Conservation (phyloP, 2,797 vertebrate species). For the Myotis myotis region DNA sequence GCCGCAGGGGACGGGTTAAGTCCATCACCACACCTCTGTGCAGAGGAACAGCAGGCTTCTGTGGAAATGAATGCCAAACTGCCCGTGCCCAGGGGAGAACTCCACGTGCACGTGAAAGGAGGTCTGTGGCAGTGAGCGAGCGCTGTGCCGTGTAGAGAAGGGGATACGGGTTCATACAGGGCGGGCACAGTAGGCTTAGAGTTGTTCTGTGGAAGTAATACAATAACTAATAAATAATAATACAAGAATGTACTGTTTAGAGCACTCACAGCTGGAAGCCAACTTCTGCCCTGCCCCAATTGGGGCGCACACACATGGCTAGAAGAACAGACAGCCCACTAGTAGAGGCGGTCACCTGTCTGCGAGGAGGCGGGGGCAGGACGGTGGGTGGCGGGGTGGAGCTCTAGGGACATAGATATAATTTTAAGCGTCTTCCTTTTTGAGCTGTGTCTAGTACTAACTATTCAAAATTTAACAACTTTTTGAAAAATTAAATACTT, state of each 20-base stretch:
- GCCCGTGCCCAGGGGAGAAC: not conserved
- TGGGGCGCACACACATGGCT: not conserved
- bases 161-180: not conserved
- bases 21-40: not conserved
- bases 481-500: not conserved
- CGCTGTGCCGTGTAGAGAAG: not conserved
- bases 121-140: accelerated
- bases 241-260: not conserved
- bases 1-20: not conserved
- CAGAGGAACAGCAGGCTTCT: not conserved
- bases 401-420: not conserved
- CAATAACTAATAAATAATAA: not conserved
- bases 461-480: not conserved
- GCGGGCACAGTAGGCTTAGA: not conserved
- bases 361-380: not conserved
- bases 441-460: not conserved
- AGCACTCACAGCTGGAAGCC: not conserved
- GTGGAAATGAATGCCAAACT: not conserved
- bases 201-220: not conserved
- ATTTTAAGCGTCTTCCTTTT: not conserved
- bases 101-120: not conserved
- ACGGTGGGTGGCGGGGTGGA: not conserved
- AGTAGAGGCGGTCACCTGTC: not conserved
- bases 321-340: not conserved
- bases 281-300: not conserved